Base-by-base conservation (phyloP, 2,113 vertebrate genomes). In the Corydoras maculifer region DNA sequence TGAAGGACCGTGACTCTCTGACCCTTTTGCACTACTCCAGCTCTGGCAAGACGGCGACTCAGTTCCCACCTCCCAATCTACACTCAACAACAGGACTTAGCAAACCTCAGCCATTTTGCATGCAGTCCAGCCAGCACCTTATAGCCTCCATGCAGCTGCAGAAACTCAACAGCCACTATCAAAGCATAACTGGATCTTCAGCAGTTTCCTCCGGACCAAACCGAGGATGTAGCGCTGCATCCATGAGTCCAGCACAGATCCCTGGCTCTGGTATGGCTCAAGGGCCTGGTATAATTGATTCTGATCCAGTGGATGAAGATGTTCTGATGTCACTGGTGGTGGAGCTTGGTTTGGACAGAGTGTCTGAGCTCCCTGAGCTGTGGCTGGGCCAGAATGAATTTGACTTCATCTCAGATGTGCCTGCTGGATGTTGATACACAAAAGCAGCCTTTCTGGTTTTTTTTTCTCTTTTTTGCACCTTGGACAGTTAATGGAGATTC, bases 311-410 rank as follows among this genome's bases (percentile, higher is more conserved):
- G 75, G 92, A 92, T 62, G 90, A 94, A 80, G 92, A 93, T 57
- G 91, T 91, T 8, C 87, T 94, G 67, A 89, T 90, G 86, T 89
- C 88, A 0, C 81, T 94, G 82, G 90, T 93, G 80, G 86, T 92
- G 73, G 91, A 94, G 81, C 79, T 94, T 32, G 93, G 91, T 25
- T 83, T 95, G 82, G 91, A 92, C 80, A 81, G 86, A 49, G 90
- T 87, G 14, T 90, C 92, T 32, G 91, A 93, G 78, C 89, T 95
- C 51, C 92, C 88, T 0, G 91, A 95, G 82, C 90, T 94, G 29
- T 93, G 92, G 91, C 83, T 96, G 70, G 88, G 90, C 48, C 93
- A 94, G 82, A 94, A 91, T 49, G 91, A 95, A 82, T 92, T 94
- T 67, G 90, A 93, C 70, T 92, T 91, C 68, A 84, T 86, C 61